phyloP scores from a whole-genome alignment of 92 coral and sea anemone species.

The Isaurus tuberculatus region DNA sequence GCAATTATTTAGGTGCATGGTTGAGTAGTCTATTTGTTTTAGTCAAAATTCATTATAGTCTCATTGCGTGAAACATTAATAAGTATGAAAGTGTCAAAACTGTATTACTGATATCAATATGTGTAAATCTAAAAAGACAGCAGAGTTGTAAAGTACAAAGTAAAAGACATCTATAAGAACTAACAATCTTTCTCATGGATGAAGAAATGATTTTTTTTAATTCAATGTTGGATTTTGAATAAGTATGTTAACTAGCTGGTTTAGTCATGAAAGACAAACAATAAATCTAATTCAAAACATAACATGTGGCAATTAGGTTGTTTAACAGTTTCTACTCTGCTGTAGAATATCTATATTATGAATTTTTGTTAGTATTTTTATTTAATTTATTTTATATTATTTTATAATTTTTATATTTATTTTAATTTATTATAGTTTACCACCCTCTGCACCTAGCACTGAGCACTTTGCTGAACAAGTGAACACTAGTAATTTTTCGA shows the following conservation, averaged over 20 bases:
- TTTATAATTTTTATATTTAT: too few relatives aligned
- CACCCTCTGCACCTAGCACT: constrained; percentile 14
- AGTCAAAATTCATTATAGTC: not conserved
- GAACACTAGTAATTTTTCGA: not conserved
- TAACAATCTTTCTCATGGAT: not conserved
- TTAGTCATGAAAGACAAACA: not conserved
- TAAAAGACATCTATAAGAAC: not conserved
- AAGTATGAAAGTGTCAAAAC: not conserved
- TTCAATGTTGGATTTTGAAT: not conserved
- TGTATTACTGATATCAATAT: not conserved
- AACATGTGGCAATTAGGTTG: too few relatives aligned
- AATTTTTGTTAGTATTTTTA: not conserved
- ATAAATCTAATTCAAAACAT: too few relatives aligned
- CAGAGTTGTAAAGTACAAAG: not conserved
- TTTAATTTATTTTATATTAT: not conserved
- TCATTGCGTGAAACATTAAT: not conserved
- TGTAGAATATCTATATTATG: too few relatives aligned
- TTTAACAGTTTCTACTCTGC: too few relatives aligned
- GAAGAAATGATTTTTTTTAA: too few relatives aligned
- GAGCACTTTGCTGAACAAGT: too few relatives aligned
- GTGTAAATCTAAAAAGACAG: not conserved
- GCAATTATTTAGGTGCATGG: not conserved
- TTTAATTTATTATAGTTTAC: not conserved
- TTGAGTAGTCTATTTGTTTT: not conserved
- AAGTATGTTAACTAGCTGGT: not conserved